phyloP scores from a whole-genome alignment of 2,113 vertebrate species.

The Cromileptes altivelis region DNA sequence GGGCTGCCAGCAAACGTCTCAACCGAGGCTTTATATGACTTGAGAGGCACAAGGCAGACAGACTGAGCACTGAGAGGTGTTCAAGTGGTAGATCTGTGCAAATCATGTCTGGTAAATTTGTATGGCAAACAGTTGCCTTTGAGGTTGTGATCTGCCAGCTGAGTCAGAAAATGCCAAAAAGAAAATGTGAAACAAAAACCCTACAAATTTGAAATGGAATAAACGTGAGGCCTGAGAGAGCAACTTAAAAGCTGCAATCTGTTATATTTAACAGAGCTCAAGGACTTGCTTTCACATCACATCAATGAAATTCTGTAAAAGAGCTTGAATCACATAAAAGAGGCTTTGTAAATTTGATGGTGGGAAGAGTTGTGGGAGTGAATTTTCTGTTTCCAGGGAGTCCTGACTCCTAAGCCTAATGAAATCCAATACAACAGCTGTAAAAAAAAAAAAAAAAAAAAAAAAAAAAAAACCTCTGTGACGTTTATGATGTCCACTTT shows the following conservation, averaged over 20 bases:
- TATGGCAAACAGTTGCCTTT: slow-evolving; percentile 33
- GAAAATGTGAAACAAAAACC: neutral
- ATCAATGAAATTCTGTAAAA: neutral
- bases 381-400: neutral
- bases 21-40: slow-evolving; percentile 7
- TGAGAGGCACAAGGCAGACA: slow-evolving; percentile 4
- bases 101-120: slow-evolving; percentile 24
- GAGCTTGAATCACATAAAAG: neutral
- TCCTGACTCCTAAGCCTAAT: neutral
- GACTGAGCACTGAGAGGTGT: neutral
- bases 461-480: neutral
- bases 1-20: neutral
- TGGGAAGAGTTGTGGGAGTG: slow-evolving; percentile 3
- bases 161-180: slow-evolving; percentile 18
- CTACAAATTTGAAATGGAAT: slow-evolving; percentile 14
- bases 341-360: neutral
- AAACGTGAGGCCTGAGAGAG: neutral
- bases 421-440: neutral
- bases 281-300: neutral
- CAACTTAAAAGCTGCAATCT: neutral
- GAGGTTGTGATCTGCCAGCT: slow-evolving; percentile 17
- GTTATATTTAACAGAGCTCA: neutral
- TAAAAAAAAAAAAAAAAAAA: neutral
- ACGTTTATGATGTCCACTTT: neutral
- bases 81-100: neutral